Conservation (phyloP, 1,140 invertebrate species). For the Drosophila littoralis region DNA sequence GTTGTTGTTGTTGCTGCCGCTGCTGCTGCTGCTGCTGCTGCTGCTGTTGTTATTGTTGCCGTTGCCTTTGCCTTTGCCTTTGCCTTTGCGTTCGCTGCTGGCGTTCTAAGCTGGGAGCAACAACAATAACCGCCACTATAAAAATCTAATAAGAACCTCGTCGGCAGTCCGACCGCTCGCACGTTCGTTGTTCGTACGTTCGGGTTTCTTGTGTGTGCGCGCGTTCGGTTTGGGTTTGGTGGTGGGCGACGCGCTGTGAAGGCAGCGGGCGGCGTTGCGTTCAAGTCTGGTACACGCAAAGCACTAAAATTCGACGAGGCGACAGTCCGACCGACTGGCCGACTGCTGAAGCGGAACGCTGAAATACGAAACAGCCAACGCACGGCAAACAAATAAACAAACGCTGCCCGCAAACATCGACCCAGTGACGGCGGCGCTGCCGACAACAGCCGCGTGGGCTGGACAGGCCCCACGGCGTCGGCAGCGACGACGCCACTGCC, state of each 20-base stretch:
- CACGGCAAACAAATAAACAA: constrained; percentile 75
- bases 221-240: constrained; percentile 15
- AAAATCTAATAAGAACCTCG: constrained; percentile 77
- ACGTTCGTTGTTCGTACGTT: constrained; percentile 9
- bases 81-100: constrained; percentile 17
- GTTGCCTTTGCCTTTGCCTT: background rate
- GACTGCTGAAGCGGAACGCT: constrained; percentile 58
- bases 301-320: constrained; percentile 56
- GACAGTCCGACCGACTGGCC: constrained; percentile 52
- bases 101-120: constrained; percentile 58
- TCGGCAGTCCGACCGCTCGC: constrained; percentile 29
- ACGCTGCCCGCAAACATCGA: constrained; percentile 45
- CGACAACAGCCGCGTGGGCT: constrained; percentile 7
- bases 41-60: constrained; percentile 7
- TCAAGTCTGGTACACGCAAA: constrained; percentile 69
- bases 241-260: constrained; percentile 42
- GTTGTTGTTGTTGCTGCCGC: constrained; percentile 9
- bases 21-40: constrained; percentile 12
- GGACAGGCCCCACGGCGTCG: background rate
- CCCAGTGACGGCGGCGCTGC: constrained; percentile 40
- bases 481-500: constrained; percentile 38
- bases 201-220: constrained; percentile 4
- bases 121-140: constrained; percentile 56
- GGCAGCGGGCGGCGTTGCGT: constrained; percentile 55
- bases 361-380: constrained; percentile 51